Evolutionary conservation across 2,888 invertebrate species (phyloP), one percentile per base, ranked within the genome.

Genomic region (Alviniconcha strummeri): DNA sequence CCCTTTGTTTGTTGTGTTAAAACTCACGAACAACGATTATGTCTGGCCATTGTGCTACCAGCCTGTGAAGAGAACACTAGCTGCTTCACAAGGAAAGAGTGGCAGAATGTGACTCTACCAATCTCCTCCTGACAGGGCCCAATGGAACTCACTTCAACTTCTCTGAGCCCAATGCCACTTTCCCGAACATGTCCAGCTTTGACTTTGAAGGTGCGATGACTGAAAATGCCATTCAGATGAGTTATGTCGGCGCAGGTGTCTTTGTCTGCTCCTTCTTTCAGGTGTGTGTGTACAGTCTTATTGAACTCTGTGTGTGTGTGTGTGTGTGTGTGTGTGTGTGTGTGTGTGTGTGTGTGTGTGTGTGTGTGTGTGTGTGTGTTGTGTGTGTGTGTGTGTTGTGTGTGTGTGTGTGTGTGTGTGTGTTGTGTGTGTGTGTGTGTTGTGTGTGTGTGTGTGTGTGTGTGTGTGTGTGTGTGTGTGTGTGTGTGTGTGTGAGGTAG

Each of bases 231-330:
- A 81, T 90, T 55, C 87, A 88, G 83, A 95, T 95, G 86, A 88
- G 94, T 2, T 93, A 92, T 84, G 94, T 95, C 83, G 95, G 95
- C 5, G 89, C 94, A 4, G 93, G 91, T 9, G 95, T 95, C 82
- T 93, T 95, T 82, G 86, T 94, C 69, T 92, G 94, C 55, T 93
- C 94, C 0, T 94, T 88, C 69, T 80, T 90, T 0, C 90, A 90
- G 86, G 90, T 90, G 85, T 80, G 72, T 78, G 17, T 67, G 19
- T 60, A 57, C 4, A 13, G 5, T n/a, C n/a, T n/a, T n/a, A n/a
- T n/a, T n/a, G n/a, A n/a, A n/a, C n/a, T n/a, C n/a, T n/a, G n/a
- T n/a, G n/a, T n/a, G n/a, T n/a, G n/a, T n/a, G n/a, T n/a, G n/a
- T n/a, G 74, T 36, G 74, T 36, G 74, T 8, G 74, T 8, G 74